Conservation (phyloP, 2,888 invertebrate genomes). For the Sinopyrophorus schimmeli region DNA sequence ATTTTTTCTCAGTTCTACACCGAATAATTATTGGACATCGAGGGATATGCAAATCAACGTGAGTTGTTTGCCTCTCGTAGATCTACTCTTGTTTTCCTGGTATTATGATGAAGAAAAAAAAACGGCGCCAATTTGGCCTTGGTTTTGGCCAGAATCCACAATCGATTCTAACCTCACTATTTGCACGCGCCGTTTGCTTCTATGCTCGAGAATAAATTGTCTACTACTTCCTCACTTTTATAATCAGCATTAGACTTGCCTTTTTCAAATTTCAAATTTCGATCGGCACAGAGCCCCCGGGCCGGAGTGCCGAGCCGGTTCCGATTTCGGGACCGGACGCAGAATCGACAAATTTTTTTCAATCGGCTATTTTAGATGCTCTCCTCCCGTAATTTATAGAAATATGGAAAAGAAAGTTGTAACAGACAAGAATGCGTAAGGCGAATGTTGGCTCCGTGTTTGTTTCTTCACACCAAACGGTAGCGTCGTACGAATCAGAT, state of each 20-base stretch:
- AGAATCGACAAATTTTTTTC: too few relatives aligned
- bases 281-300: neutral
- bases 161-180: conserved; percentile 42
- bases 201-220: too few relatives aligned
- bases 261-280: neutral
- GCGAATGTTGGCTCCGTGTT: conserved; percentile 24
- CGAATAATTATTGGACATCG: conserved; percentile 37
- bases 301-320: neutral
- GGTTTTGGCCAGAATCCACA: conserved; percentile 7
- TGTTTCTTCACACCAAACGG: conserved; percentile 32
- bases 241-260: too few relatives aligned
- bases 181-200: conserved; percentile 37
- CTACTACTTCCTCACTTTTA: neutral
- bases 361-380: too few relatives aligned
- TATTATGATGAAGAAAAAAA: conserved; percentile 12
- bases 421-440: conserved; percentile 27
- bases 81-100: conserved; percentile 24
- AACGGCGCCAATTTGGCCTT: conserved; percentile 16
- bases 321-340: neutral
- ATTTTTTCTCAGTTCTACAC: conserved; percentile 31
- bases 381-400: neutral
- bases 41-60: conserved; percentile 44
- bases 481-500: conserved; percentile 43
- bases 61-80: conserved; percentile 35
- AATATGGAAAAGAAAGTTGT: conserved; percentile 8